Base-by-base conservation (phyloP, 2,888 invertebrate genomes). In the Automeris io region DNA sequence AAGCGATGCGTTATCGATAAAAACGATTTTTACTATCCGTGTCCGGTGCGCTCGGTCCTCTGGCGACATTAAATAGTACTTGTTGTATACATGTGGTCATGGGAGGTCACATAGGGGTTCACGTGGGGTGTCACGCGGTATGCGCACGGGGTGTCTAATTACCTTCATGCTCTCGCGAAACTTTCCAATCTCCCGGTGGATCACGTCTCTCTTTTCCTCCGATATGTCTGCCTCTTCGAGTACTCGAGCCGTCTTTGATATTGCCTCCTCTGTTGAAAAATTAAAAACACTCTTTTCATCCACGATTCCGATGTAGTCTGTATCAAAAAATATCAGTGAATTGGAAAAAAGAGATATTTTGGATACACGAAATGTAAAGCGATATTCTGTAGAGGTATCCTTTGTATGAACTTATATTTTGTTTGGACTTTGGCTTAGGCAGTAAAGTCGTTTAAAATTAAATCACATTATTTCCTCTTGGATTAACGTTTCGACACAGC, bases 131-230 rank as follows among this genome's bases (percentile, higher is more conserved):
- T n/a, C 4, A 7, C 33, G 38, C 18, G 34, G 26, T 25, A 32
- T 31, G n/a, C 23, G 9, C 40, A 29, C 34, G 39, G 22, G 29
- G 31, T 11, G 23, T 33, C 19, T 21, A 19, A 8, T 89, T 91
- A 96, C 96, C 95, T 96, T 96, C 93, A 96, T 98, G 54, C 96
- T 95, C 88, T 98, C 97, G 47, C 98, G 91, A 87, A 99, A 99
- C 85, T 96, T 97, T 61, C 96, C 96, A 78, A 99, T 99, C 90
- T 99, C 99, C 58, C 97, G 91, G 65, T 96, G 96, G 57, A 99
- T 99, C 57, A 98, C 90, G 79, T 97, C 96, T 34, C 97, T 92
- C 79, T 98, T 97, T 70, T 98, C 98, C 80, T 98, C 98, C 70
- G 98, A 98, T 45, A 98, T 92, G 72, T 96, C 96, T 19, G 94